Percentiles rank a stretch among this genome's conserved stretches.
Conservation (phyloP, 2,888 invertebrate genomes). For the Hyposoter didymator region DNA sequence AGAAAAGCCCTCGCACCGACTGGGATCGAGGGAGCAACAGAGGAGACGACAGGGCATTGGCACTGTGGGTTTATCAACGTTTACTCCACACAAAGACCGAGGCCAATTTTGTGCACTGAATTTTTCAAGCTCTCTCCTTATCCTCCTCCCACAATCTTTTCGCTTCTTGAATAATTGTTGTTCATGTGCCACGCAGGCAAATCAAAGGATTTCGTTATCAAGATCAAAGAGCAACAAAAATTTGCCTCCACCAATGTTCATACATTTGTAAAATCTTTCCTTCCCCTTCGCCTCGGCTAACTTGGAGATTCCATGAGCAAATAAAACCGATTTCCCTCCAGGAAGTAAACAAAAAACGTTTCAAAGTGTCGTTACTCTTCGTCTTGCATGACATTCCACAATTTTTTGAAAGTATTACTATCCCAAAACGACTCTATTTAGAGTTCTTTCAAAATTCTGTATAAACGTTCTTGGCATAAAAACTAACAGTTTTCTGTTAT, state of each 20-base stretch:
- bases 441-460: too few species aligned
- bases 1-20: background rate
- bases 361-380: background rate
- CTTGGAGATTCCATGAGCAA: background rate
- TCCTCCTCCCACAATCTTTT: background rate
- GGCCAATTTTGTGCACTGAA: slow-evolving; percentile 52
- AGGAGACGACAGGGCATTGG: slow-evolving; percentile 12
- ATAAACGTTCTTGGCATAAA: too few species aligned
- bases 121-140: slow-evolving; percentile 23
- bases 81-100: slow-evolving; percentile 1
- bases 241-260: background rate
- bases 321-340: background rate
- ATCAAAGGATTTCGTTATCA: slow-evolving; percentile 1
- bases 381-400: background rate
- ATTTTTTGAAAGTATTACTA: too few species aligned
- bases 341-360: background rate
- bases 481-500: too few species aligned
- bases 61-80: slow-evolving; percentile 20
- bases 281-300: background rate
- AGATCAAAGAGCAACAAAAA: background rate
- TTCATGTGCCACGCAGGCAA: background rate
- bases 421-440: too few species aligned
- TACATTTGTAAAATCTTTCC: background rate
- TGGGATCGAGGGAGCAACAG: background rate
- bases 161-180: slow-evolving; percentile 40